Base-by-base conservation (phyloP, 2,888 invertebrate genomes). In the Mycogona germanica region DNA sequence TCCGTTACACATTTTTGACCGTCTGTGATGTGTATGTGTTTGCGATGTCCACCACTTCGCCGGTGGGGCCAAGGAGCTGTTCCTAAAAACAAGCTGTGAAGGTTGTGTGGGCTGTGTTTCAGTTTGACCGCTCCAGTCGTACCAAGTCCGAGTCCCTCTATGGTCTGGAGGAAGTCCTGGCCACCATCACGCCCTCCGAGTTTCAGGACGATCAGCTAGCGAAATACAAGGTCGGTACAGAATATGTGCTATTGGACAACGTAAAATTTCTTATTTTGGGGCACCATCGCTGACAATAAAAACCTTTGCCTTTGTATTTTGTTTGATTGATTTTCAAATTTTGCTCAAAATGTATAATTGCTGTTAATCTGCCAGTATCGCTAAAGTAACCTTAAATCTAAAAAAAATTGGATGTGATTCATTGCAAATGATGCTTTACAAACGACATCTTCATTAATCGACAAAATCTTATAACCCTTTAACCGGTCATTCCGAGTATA, bases 71-170 rank as follows among this genome's bases (percentile, higher is more conserved):
- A 52, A 23, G 29, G 52, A 52, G 52, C 52, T 52, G 32, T 37
- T 28, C 44, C 45, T 52, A 32, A n/a, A 52, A 52, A 52, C 52
- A 52, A 52, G 52, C 52, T 52, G 52, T 52, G 52, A 52, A 52
- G 52, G 52, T 52, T 52, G 52, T 52, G 52, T 52, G 52, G 52
- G 52, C 49, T 54, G 54, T 52, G 50, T 57, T 64, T 48, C 62
- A 74, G 73, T 75, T 75, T 63, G 76, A 75, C 57, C 70, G 75
- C 60, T 70, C 72, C 5, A 72, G 72, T 57, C 67, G 76, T 40
- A 72, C 72, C 41, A 75, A 75, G 61, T 66, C 68, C 40, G 74
- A 74, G 57, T 69, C 70, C 30, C 60, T 73, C 23, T 66, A 71
- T 30, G 72, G 73, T 30, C 63, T 76, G 42, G 74, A 72, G 59